A percentile compares a stretch with the other conserved stretches of the same genome.
Conservation (phyloP, 2,113 vertebrate species). For the Triplophysa rosa region DNA sequence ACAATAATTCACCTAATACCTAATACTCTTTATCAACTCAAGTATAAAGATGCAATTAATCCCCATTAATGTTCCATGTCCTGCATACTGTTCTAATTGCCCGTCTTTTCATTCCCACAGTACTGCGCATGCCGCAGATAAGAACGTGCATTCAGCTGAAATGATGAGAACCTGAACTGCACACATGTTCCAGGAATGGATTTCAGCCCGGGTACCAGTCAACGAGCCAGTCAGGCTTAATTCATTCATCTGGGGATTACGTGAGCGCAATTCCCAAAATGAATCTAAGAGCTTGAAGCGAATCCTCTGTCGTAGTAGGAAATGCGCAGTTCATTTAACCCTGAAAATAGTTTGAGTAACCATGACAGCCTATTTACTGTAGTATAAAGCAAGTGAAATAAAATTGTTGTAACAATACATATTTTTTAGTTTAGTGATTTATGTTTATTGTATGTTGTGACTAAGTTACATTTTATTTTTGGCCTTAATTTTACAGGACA, state of each 20-base stretch:
- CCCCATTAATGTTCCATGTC: background rate
- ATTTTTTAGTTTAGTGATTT: too few relatives aligned
- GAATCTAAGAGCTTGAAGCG: background rate
- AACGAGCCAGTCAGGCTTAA: background rate
- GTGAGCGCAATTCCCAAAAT: conserved; percentile 7
- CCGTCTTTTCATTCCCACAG: background rate
- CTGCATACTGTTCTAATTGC: background rate
- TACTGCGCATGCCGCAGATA: background rate
- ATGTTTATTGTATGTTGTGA: too few relatives aligned
- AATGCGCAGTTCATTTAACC: background rate
- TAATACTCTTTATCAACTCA: background rate
- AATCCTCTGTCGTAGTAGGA: conserved; percentile 5
- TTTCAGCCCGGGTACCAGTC: background rate
- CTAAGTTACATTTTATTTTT: too few relatives aligned
- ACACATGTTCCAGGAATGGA: background rate
- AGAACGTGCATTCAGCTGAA: background rate
- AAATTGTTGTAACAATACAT: too few relatives aligned
- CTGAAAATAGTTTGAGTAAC: background rate
- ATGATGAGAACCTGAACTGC: conserved; percentile 2
- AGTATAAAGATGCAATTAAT: background rate
- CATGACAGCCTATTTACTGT: too few relatives aligned
- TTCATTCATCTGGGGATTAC: background rate
- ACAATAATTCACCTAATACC: background rate
- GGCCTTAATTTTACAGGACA: too few relatives aligned
- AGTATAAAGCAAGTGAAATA: too few relatives aligned